phyloP scores from a whole-genome alignment of 2,113 vertebrate species.

The Thryonomys swinderianus region DNA sequence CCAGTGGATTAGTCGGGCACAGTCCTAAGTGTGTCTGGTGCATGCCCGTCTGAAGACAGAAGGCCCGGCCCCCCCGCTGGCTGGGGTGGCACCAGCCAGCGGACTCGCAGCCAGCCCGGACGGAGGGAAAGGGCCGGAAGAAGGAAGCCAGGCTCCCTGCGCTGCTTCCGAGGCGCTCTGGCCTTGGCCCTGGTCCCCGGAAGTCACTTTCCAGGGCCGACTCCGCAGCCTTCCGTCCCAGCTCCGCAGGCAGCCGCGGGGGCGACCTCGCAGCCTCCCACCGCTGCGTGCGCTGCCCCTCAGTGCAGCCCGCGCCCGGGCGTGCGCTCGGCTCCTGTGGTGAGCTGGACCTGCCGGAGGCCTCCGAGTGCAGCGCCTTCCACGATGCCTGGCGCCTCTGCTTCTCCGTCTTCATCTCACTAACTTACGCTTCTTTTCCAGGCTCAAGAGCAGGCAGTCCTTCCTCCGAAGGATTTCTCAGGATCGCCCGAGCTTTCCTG shows the following conservation, averaged over 20 bases:
- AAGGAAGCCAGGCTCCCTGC: not conserved
- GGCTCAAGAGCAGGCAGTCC: not conserved
- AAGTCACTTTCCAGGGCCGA: not conserved
- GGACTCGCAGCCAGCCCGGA: not conserved
- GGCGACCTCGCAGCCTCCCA: not conserved
- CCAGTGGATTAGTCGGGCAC: not conserved
- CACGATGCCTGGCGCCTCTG: not conserved
- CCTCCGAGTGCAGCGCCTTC: not conserved
- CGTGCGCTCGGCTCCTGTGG: not conserved
- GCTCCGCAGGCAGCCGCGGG: not conserved
- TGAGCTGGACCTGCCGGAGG: not conserved
- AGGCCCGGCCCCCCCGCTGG: not conserved
- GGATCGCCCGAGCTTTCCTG: not conserved
- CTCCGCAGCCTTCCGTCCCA: not conserved
- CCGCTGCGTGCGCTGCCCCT: too few relatives aligned
- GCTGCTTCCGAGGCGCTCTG: not conserved
- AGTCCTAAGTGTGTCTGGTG: not conserved
- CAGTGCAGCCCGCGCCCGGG: too few relatives aligned
- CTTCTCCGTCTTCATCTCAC: not conserved
- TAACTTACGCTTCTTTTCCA: conserved; percentile 40
- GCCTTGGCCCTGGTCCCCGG: not conserved
- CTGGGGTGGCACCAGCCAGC: not conserved
- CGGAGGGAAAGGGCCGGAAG: not conserved
- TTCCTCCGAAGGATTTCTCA: not conserved
- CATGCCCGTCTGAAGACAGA: not conserved